These are phyloP conservation scores for Brachyalestes nurse DNA, from an alignment of 2,797 vertebrate genomes.

Conservation along the genomic window DNA sequence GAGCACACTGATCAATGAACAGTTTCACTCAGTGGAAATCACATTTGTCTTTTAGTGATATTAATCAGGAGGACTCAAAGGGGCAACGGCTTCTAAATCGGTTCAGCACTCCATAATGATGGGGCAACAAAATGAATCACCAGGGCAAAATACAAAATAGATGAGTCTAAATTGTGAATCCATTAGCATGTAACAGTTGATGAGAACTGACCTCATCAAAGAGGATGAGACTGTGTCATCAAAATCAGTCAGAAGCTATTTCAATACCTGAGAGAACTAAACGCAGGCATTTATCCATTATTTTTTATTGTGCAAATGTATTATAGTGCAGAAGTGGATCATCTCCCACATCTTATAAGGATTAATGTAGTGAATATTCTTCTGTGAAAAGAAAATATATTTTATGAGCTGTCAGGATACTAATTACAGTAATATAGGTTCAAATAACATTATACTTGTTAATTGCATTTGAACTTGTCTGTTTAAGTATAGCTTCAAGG, in stretches of 20 bases:
- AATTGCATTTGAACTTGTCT: not conserved
- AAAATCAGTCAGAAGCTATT: not conserved
- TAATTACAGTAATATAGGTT: no score
- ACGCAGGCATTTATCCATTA: not conserved
- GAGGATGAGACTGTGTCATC: slow-evolving; percentile 3
- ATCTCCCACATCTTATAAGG: not conserved
- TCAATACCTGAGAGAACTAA: not conserved
- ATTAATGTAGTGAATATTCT: not conserved
- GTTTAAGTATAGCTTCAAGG: no score
- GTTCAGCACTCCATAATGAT: not conserved
- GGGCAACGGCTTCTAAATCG: not conserved
- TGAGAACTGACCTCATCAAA: not conserved
- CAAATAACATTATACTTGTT: no score
- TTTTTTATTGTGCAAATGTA: not conserved
- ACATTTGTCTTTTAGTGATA: not conserved
- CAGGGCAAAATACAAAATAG: not conserved
- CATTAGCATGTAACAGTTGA: slow-evolving; percentile 3
- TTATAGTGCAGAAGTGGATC: not conserved
- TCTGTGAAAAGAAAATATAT: not conserved
- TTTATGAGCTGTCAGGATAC: no score
- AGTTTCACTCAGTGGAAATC: not conserved
- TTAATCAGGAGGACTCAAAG: not conserved
- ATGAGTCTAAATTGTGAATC: slow-evolving; percentile 14
- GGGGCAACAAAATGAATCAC: not conserved
- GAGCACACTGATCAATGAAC: not conserved